A percentile compares a stretch with the other conserved stretches of the same genome.
Conservation (phyloP, 1,140 invertebrate genomes). For the Sarcophaga peregrina region DNA sequence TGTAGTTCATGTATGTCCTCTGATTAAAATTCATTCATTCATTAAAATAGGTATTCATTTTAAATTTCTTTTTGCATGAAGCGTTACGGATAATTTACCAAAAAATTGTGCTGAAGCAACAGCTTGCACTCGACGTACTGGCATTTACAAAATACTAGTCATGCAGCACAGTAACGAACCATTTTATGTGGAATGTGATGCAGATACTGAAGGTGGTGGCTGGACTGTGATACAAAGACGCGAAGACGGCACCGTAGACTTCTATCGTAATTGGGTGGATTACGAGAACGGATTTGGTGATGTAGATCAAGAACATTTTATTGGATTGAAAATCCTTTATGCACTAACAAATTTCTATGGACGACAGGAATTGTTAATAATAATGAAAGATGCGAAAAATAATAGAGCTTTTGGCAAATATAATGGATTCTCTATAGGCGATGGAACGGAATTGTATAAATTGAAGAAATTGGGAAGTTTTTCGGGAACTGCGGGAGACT, state of each 20-base stretch:
- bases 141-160: no score
- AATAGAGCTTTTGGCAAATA: constrained; percentile 71
- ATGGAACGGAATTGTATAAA: constrained; percentile 73
- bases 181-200: neutral
- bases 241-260: constrained; percentile 71
- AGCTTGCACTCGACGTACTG: no score
- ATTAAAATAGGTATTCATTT: no score
- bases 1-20: no score
- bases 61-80: no score
- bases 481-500: constrained; percentile 75
- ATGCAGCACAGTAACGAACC: neutral
- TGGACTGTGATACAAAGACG: constrained; percentile 52
- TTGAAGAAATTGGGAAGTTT: constrained; percentile 74
- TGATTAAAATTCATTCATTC: no score
- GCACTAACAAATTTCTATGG: constrained; percentile 66
- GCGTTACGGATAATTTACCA: no score
- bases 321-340: constrained; percentile 70
- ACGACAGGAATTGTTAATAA: constrained; percentile 59
- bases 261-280: constrained; percentile 71
- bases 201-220: neutral
- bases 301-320: constrained; percentile 71
- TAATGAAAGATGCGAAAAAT: constrained; percentile 71
- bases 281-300: constrained; percentile 74
- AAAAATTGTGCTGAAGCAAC: neutral
- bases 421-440: constrained; percentile 73